Conservation (phyloP, 2,797 vertebrate species). For the Linurgus olivaceus region DNA sequence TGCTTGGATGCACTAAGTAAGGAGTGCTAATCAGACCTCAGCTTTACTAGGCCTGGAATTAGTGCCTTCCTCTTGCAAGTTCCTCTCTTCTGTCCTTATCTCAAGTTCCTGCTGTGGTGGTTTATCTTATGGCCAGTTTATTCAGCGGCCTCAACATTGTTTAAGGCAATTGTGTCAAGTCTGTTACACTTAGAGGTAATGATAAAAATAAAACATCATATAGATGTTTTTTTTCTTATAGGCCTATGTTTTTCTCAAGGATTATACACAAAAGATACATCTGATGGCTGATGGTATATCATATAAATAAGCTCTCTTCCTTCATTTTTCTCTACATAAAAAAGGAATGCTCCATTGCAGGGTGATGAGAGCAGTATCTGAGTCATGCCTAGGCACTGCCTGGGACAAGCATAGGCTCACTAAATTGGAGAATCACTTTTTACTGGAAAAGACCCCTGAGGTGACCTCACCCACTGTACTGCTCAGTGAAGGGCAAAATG, state of each 20-base stretch:
- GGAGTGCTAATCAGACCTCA: neutral
- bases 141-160: neutral
- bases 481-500: neutral
- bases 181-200: neutral
- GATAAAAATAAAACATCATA: neutral
- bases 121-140: neutral
- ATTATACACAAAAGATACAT: neutral
- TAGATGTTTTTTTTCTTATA: neutral
- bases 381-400: neutral
- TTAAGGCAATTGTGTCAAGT: neutral
- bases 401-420: neutral
- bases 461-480: fast-evolving
- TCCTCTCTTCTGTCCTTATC: neutral
- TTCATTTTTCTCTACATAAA: neutral
- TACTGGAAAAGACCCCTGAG: neutral
- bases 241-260: neutral
- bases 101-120: neutral
- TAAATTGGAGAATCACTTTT: neutral
- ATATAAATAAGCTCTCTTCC: neutral
- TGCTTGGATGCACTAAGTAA: neutral
- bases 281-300: neutral
- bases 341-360: neutral
- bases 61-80: neutral
- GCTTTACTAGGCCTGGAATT: neutral
- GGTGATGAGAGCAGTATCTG: neutral